Base-by-base conservation (phyloP, 2,113 vertebrate species). In the Oophaga pumilio region DNA sequence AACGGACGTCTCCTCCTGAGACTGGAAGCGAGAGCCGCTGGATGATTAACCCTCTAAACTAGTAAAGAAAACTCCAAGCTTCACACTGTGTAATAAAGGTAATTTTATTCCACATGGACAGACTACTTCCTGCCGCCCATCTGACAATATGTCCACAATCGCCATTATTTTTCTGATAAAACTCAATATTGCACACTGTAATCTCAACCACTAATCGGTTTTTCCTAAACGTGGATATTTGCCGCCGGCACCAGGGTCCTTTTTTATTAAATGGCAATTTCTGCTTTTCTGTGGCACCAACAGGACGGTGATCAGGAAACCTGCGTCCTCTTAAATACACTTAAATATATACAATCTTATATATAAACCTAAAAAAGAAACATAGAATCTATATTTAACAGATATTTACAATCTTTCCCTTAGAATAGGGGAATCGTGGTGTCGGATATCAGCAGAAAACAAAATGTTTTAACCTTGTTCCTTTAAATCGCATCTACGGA, bases 101-200 rank as follows among this genome's bases (percentile, higher is more conserved):
- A 60, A 15, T 53, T 79, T 81, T 82, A 69, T 69, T 83, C 22
- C 11, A 5, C 12, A 17, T 53, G 18, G 18, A 59, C 26, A 20
- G 53, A 28, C 52, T 26, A 57, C 9, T 78, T 57, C 14, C 52
- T 78, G 53, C 33, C 50, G 18, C 24, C 6, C 26, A 15, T 13
- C 26, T 24, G 12, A 50, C 22, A 77, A 26, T 26, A 81, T 59
- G 22, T 81, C 13, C 15, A 57, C 6, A 56, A 28, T 43, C 9
- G 1, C 13, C 2, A 49, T 64, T 81, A 17, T 20, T 15, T 77
- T n/a, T 68, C 12, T 59, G 28, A 43, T 82, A 9, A 74, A 26
- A 91, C 91, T 83, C 80, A 71, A 26, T 92, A 90, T 89, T 92
- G 88, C 86, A 90, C 89, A 90, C 84, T 52, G 89, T 20, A 90